A percentile compares a stretch with the other conserved stretches of the same genome.
phyloP scores from a whole-genome alignment of 2,113 vertebrate species.

The Apteryx owenii region DNA sequence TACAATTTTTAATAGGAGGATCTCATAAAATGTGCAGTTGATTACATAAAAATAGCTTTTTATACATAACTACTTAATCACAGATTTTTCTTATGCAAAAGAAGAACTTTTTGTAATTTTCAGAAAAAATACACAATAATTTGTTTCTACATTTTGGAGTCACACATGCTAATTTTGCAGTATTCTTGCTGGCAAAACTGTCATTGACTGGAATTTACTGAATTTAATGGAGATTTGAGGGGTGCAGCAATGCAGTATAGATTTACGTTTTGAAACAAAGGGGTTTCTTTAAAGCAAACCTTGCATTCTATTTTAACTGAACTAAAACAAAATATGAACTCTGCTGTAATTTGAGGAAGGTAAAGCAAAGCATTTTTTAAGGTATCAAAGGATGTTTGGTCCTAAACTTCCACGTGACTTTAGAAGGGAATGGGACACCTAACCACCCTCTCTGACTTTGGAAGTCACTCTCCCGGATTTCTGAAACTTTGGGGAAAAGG shows the following conservation, averaged over 20 bases:
- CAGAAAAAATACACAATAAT: neutral
- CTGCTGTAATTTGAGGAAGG: neutral
- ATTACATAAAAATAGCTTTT: conserved; percentile 45
- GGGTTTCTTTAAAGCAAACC: neutral
- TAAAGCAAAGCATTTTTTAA: neutral
- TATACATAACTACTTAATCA: conserved; percentile 17
- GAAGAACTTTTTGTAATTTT: conserved; percentile 19
- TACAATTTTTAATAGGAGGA: conserved; percentile 12
- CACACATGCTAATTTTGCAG: neutral
- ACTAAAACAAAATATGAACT: neutral
- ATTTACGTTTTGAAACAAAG: neutral
- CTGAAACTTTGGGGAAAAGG: neutral
- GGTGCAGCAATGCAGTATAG: neutral
- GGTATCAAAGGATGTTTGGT: neutral
- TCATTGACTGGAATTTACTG: neutral
- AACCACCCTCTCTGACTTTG: neutral
- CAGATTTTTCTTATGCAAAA: conserved; percentile 6
- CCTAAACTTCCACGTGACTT: neutral
- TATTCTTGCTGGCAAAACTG: neutral
- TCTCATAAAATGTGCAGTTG: neutral
- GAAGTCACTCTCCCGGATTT: neutral
- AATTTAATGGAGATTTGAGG: neutral
- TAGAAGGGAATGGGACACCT: neutral
- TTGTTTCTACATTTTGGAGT: neutral
- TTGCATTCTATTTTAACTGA: neutral